Conservation (phyloP, 2,888 invertebrate genomes). For the Xestoiulus laeticollis region DNA sequence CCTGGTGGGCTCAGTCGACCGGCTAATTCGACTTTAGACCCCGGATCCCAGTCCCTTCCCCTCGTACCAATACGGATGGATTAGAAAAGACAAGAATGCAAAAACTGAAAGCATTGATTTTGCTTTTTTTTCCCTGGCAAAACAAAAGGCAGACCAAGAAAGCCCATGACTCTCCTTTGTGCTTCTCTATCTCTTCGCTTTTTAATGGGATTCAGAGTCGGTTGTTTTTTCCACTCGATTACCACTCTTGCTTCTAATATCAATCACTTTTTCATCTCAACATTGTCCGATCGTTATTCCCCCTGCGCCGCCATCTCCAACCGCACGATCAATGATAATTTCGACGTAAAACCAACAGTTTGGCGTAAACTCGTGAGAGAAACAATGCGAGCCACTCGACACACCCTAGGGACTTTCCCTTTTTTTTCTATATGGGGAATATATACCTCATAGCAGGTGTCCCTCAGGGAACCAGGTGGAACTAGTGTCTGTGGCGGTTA, state of each 20-base stretch:
- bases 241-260: neutral
- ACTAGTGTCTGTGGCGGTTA: neutral
- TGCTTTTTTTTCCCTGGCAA: neutral
- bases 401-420: neutral
- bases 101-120: neutral
- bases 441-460: neutral
- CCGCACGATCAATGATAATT: neutral
- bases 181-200: neutral
- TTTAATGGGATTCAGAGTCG: neutral
- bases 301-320: neutral
- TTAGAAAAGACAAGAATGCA: neutral
- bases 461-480: neutral
- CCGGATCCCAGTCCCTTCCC: neutral
- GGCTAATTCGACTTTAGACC: neutral
- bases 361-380: constrained; percentile 9
- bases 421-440: neutral
- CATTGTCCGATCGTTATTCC: neutral
- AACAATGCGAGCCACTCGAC: neutral
- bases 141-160: neutral
- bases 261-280: neutral
- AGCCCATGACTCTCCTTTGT: neutral
- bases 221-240: constrained; percentile 9
- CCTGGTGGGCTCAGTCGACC: neutral
- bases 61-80: neutral
- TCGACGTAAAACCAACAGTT: neutral